Conservation (phyloP, 2,888 invertebrate genomes). For the Heterodera filipjevi region DNA sequence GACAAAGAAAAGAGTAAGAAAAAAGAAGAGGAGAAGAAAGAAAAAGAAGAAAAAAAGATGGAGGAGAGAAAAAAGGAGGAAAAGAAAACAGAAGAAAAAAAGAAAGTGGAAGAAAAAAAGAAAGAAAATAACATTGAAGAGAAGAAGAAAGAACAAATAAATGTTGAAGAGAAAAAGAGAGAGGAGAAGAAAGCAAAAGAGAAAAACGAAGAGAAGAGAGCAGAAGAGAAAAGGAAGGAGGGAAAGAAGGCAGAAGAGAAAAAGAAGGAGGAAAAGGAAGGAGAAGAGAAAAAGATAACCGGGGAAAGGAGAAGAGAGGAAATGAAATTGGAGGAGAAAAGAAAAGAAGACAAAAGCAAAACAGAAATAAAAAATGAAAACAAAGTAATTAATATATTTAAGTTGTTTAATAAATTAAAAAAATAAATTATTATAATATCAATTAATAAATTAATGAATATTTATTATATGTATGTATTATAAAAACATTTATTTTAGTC, state of each 20-base stretch:
- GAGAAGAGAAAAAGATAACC: slow-evolving; percentile 18
- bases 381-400: slow-evolving; percentile 5
- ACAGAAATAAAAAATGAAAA: slow-evolving; percentile 25
- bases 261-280: slow-evolving; percentile 31
- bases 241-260: slow-evolving; percentile 32
- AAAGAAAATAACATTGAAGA: background rate
- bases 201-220: slow-evolving; percentile 39
- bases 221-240: slow-evolving; percentile 13
- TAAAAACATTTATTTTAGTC: background rate
- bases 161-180: slow-evolving; percentile 10
- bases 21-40: slow-evolving; percentile 28
- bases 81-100: background rate
- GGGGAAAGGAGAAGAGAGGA: slow-evolving; percentile 22
- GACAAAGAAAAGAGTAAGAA: slow-evolving; percentile 12
- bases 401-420: too few species aligned
- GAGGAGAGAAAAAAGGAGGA: background rate
- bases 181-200: slow-evolving; percentile 30
- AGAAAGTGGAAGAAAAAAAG: background rate
- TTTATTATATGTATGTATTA: too few species aligned
- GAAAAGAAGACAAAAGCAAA: background rate
- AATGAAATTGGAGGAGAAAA: background rate
- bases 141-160: slow-evolving; percentile 12
- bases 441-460: too few species aligned
- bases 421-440: too few species aligned
- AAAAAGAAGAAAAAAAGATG: slow-evolving; percentile 13